A percentile compares a stretch with the other conserved stretches of the same genome.
Conservation (phyloP, 2,888 invertebrate genomes). For the Metellina segmentata region DNA sequence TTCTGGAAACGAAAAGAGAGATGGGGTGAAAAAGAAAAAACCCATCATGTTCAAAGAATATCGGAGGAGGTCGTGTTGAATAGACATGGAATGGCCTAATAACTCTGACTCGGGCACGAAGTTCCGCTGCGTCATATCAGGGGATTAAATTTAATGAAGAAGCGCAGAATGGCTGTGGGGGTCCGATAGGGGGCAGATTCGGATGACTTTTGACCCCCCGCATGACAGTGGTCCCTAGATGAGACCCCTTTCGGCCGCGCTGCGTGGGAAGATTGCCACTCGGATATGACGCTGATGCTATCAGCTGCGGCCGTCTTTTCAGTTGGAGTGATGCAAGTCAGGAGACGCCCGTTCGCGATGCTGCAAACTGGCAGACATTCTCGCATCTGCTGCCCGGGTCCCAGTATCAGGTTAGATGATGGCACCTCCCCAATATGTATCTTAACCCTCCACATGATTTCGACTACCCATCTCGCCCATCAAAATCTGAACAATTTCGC, state of each 20-base stretch:
- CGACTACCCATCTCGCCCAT: no score
- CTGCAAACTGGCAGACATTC: no score
- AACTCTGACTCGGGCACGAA: background rate
- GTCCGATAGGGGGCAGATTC: conserved; percentile 4
- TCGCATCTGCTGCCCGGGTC: no score
- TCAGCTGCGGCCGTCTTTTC: background rate
- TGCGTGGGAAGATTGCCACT: conserved; percentile 28
- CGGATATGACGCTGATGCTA: background rate
- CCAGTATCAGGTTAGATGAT: no score
- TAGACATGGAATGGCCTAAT: background rate
- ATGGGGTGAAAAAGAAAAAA: background rate
- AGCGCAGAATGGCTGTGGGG: conserved; percentile 12
- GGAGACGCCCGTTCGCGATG: no score
- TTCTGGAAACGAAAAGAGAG: background rate
- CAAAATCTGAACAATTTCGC: no score
- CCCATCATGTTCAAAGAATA: background rate
- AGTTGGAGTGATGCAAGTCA: background rate
- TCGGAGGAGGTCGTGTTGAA: background rate
- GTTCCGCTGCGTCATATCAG: conserved; percentile 41
- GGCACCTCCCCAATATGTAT: no score
- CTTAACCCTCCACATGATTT: no score
- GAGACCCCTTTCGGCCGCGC: background rate
- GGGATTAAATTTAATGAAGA: conserved; percentile 73
- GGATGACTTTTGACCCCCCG: conserved; percentile 5
- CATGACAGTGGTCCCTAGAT: conserved; percentile 14